phyloP scores from a whole-genome alignment of 1,140 invertebrate species.

The Drosophila triauraria region DNA sequence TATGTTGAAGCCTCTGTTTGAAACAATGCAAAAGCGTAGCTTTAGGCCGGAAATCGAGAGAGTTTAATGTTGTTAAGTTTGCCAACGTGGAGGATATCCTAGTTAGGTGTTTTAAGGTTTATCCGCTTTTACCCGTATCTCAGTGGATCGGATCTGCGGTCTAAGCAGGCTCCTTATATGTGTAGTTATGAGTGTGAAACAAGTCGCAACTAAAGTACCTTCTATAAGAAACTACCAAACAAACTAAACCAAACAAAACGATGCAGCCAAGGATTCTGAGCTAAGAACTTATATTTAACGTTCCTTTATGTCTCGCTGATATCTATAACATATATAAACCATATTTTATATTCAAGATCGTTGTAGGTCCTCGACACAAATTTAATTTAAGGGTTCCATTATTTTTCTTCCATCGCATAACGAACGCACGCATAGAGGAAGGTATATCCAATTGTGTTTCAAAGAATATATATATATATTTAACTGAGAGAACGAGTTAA shows the following conservation, averaged over 20 bases:
- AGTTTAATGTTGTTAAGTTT: conserved; percentile 71
- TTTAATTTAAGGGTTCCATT: conserved; percentile 28
- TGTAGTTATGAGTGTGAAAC: conserved; percentile 42
- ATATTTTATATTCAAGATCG: conserved; percentile 45
- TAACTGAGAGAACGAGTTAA: conserved; percentile 18
- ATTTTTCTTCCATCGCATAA: conserved; percentile 38
- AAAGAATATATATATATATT: conserved; percentile 8
- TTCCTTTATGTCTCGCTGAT: conserved; percentile 55
- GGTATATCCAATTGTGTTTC: conserved; percentile 40
- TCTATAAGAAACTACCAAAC: conserved; percentile 50
- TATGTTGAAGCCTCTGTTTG: conserved; percentile 57
- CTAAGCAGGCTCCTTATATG: conserved; percentile 25
- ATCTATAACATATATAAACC: conserved; percentile 33
- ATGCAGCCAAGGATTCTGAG: conserved; percentile 36
- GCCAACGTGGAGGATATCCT: conserved; percentile 30
- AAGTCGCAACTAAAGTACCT: conserved; percentile 81
- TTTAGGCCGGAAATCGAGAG: conserved; percentile 43
- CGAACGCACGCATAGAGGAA: conserved; percentile 22
- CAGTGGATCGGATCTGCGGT: conserved; percentile 22
- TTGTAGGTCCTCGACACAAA: conserved; percentile 14
- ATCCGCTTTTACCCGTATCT: conserved; percentile 24
- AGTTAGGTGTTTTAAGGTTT: conserved; percentile 66
- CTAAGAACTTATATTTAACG: conserved; percentile 35
- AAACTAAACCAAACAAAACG: conserved; percentile 28
- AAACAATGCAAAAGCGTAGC: conserved; percentile 73